A percentile compares a stretch with the other conserved stretches of the same genome.
Evolutionary conservation across 2,888 invertebrate genomes (phyloP).

Genomic region (Thereva nobilitata): DNA sequence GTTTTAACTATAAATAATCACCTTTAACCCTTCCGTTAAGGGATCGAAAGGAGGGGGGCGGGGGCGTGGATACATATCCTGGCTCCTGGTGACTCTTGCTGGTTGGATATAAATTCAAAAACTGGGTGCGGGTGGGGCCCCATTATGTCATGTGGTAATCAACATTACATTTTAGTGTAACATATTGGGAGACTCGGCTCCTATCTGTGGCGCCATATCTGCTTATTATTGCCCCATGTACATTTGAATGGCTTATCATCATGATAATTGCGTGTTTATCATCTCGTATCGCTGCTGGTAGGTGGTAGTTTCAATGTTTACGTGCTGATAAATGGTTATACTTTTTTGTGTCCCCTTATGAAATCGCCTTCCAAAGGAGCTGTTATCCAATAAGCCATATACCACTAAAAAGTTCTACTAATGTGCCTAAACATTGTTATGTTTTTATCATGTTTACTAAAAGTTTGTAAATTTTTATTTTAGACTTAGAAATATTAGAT

Average conservation of each 20-base stretch:
- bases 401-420: no score
- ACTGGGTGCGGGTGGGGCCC: slow-evolving; percentile 4
- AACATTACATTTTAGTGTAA: slow-evolving; percentile 21
- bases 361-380: no score
- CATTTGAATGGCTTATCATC: slow-evolving; percentile 34
- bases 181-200: slow-evolving; percentile 21
- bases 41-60: no score
- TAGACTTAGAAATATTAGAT: no score
- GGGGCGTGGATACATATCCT: slow-evolving; percentile 8
- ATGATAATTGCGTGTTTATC: slow-evolving; percentile 33
- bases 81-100: slow-evolving; percentile 4
- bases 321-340: slow-evolving; percentile 18
- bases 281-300: slow-evolving; percentile 10
- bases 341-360: no score
- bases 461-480: no score
- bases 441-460: no score
- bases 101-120: slow-evolving; percentile 1
- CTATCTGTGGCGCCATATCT: slow-evolving; percentile 20
- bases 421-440: no score
- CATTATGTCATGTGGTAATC: slow-evolving; percentile 25
- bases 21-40: not conserved
- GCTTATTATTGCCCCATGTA: slow-evolving; percentile 27
- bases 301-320: slow-evolving; percentile 12
- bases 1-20: slow-evolving; percentile 26
- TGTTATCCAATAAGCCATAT: no score